Percentiles rank a stretch among this genome's conserved stretches.
Evolutionary conservation across 2,888 invertebrate species (phyloP).

Genomic region (Anodontia alba): DNA sequence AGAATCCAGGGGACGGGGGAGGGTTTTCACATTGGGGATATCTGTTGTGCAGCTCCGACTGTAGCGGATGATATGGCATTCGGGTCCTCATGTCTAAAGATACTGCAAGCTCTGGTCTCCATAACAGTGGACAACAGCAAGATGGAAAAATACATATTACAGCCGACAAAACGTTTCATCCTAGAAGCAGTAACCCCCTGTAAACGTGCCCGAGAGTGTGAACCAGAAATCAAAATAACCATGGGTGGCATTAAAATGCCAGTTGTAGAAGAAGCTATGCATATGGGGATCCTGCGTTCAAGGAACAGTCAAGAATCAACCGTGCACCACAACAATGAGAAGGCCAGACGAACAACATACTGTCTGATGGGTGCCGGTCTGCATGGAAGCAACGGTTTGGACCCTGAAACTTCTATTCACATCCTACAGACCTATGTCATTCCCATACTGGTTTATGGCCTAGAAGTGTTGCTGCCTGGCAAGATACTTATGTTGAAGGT

Average conservation of each 20-base stretch:
- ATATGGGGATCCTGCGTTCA: no score
- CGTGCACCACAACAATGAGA: no score
- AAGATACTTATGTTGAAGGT: no score
- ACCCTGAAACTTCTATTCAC: no score
- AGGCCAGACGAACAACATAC: no score
- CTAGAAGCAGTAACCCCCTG: neutral
- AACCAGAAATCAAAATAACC: neutral
- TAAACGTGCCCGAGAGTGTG: neutral
- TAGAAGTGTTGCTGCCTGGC: no score
- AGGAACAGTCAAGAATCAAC: no score
- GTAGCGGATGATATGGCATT: neutral
- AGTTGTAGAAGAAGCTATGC: neutral
- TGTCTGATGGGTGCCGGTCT: no score
- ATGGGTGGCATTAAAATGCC: conserved; percentile 1
- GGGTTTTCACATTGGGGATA: neutral
- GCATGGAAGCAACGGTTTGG: no score
- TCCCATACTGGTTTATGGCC: no score
- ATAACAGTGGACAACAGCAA: conserved; percentile 19
- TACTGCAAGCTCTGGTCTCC: neutral
- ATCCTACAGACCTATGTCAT: no score
- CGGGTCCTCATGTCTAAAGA: neutral
- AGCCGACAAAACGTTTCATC: conserved; percentile 20
- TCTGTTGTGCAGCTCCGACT: neutral
- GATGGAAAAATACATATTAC: conserved; percentile 7
- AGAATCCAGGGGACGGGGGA: neutral